Base-by-base conservation (phyloP, 2,797 vertebrate genomes). In the Rhadinocentrus ornatus region DNA sequence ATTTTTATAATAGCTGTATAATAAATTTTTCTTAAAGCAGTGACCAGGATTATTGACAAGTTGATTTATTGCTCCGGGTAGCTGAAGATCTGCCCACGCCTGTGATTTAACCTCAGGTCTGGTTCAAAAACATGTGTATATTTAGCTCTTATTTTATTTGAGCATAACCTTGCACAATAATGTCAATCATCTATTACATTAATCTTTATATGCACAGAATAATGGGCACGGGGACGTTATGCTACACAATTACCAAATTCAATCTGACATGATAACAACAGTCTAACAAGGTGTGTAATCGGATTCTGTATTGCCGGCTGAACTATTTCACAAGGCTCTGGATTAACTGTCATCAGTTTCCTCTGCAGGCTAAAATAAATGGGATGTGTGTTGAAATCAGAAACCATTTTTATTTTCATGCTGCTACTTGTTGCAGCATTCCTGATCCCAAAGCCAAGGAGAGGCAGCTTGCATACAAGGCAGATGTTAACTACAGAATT, bases 401-500 rank as follows among this genome's bases (percentile, higher is more conserved):
- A 32, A 26, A 35, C 16, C 4, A 41, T 54, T 62, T 39, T 6
- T 15, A 0, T 35, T 20, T 27, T 8, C 1, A 20, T 37, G 31
- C 58, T 29, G 54, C 26, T 31, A 46, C 78, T 76, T 77, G 69
- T 75, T 69, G 57, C n/a, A 26, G 20, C 4, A 46, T 62, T 84
- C 57, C 74, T 53, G 71, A 78, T 69, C 22, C 76, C 37, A 77
- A 62, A 83, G 69, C 57, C 74, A 86, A 90, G 87, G 73, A 85
- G 71, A 66, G 59, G 62, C 74, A 56, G 78, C 80, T 78, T 83
- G 73, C 62, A 81, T 60, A 76, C 69, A 63, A 74, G 87, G 87
- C 90, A 92, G 85, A 93, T 93, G 88, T 92, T 91, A 92, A 91
- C 91, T 89, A 91, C 84, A 91, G 90, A 80, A 89, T 93, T 91